Evolutionary conservation across 2,888 invertebrate species (phyloP), one percentile per base, ranked within the genome.

Genomic region (Ophioninae sp.): DNA sequence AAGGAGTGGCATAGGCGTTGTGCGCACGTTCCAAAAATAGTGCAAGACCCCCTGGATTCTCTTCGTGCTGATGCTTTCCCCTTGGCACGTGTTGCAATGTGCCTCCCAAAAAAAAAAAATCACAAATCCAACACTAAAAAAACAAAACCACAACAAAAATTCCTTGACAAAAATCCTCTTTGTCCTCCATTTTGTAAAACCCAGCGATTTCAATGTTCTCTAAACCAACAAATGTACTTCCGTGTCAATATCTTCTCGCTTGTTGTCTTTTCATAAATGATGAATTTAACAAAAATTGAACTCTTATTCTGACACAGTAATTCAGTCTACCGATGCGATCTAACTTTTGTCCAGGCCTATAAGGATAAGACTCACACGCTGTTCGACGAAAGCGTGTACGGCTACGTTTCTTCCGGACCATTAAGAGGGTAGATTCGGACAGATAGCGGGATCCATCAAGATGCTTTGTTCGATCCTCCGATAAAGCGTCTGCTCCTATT

Each of bases 261-360:
- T 72, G 41, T 39, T 67, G 65, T 75, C 58, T 65, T 71, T 75
- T 69, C 91, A 90, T 88, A 92, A 92, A 92, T 90, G 91, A 91
- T 91, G 92, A 91, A 90, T 91, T 89, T 92, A 91, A 90, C 89
- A 91, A 88, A 91, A 92, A 92, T 93, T 92, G 92, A 92, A 92
- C 92, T 89, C 90, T 92, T 92, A 92, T 91, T 30, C 30, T 30
- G 30, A 30, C 30, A 30, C 30, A 30, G 30, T 2, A 30, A 30
- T 30, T 30, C 30, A 1, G 30, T 2, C 30, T 30, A 30, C 30
- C 30, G 30, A 30, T 30, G 3, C 30, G 30, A 30, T 30, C 30
- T 30, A 30, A 30, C 30, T 30, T 1, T 30, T 30, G 30, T 30
- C 30, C 30, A 30, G 2, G 30, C 1, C 30, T 30, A 30, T 30